Base-by-base conservation (phyloP, 2,888 invertebrate genomes). In the Brachycybe producta region DNA sequence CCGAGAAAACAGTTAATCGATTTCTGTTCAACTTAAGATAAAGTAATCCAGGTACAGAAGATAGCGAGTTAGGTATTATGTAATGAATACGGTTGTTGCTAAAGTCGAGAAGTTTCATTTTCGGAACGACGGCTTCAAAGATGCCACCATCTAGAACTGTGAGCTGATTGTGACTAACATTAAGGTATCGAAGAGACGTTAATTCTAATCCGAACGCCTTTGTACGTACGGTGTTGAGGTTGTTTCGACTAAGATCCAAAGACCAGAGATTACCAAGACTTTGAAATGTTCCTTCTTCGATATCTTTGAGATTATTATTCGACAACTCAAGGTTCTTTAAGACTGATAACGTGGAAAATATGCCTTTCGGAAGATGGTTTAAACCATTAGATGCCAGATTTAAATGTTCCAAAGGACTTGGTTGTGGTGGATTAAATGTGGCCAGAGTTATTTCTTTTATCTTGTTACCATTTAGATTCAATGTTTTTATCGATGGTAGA, bases 131-230 rank as follows among this genome's bases (percentile, higher is more conserved):
- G 28, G 49, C 49, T 5, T 50, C 51, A 43, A 62, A 61, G 28
- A 57, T 57, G 39, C 61, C 59, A 7, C 57, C 59, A 34, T 59
- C 59, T 44, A 62, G 59, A 21, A 57, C 55, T 23, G 58, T 56
- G 61, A 90, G 82, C 64, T 80, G 79, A 66, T 91, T 91, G 56
- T 78, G 73, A 1, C 78, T 73, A 0, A 85, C 76, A 19, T 45
- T 35, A 5, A 45, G 17, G 24, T 23, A 13, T 51, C 13, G 51
- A 40, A 50, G 54, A 45, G 35, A 59, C 53, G 28, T 53, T 50
- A 19, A 0, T 85, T 84, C 66, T 88, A 87, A 54, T 62, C 81
- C 77, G 64, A 88, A 88, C 15, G 85, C 83, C 0, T 84, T 84
- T 1, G 85, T 84, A 59, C 84, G 86, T 35, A 88, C 69, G 62